Percentiles rank a stretch among this genome's conserved stretches.
phyloP scores from a whole-genome alignment of 2,888 invertebrate genomes.

The Auanema sp. region DNA sequence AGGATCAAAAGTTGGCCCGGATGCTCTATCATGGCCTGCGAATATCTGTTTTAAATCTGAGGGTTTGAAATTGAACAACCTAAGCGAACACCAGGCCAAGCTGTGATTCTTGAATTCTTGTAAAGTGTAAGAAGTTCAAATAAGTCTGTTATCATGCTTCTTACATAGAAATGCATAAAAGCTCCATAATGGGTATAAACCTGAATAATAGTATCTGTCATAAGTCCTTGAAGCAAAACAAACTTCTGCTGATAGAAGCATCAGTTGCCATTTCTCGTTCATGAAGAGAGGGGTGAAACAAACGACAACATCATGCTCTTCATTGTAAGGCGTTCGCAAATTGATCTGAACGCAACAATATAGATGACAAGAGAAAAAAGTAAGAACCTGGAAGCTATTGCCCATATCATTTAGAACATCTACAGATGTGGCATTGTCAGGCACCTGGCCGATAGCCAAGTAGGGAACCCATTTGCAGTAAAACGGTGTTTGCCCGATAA shows the following conservation, averaged over 20 bases:
- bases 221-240: not conserved
- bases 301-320: slow-evolving; percentile 42
- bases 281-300: slow-evolving; percentile 59
- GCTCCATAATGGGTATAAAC: slow-evolving; percentile 57
- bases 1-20: slow-evolving; percentile 43
- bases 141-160: slow-evolving; percentile 52
- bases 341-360: slow-evolving; percentile 19
- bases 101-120: slow-evolving; percentile 35
- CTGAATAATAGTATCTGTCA: slow-evolving; percentile 23
- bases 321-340: slow-evolving; percentile 21
- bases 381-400: not conserved
- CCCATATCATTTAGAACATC: not conserved
- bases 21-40: slow-evolving; percentile 22
- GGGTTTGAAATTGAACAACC: slow-evolving; percentile 16
- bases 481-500: slow-evolving; percentile 37
- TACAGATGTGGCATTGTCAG: slow-evolving; percentile 18
- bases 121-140: slow-evolving; percentile 37
- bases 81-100: slow-evolving; percentile 47
- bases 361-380: not conserved
- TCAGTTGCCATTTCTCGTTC: slow-evolving; percentile 59
- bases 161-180: slow-evolving; percentile 54
- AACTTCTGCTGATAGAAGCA: slow-evolving; percentile 46
- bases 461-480: slow-evolving; percentile 48
- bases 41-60: not conserved
- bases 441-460: slow-evolving; percentile 33